Conservation (phyloP, 2,797 vertebrate species). For the Tangara arthus region DNA sequence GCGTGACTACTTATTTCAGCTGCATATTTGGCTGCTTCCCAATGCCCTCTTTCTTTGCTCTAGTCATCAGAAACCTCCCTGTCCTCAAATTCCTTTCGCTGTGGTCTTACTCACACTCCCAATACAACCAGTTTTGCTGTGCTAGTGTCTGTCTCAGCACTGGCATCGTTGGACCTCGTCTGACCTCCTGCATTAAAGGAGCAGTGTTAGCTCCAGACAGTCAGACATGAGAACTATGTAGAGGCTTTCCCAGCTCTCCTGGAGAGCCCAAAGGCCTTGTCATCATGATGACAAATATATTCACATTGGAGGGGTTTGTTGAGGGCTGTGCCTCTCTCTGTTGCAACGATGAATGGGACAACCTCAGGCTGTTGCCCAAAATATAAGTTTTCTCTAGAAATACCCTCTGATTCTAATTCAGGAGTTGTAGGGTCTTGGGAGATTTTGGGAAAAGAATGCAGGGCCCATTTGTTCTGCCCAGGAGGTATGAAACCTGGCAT, state of each 20-base stretch:
- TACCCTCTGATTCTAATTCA: not conserved
- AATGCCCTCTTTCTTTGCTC: conserved; percentile 13
- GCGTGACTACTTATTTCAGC: conserved; percentile 31
- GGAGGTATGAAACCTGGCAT: not conserved
- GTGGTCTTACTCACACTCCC: conserved; percentile 40
- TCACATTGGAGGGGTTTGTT: not conserved
- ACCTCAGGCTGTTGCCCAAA: not conserved
- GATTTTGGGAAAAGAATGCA: not conserved
- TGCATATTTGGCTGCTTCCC: conserved; percentile 42
- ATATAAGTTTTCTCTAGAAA: not conserved
- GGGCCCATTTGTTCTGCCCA: not conserved
- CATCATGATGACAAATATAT: not conserved
- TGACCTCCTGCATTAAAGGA: conserved; percentile 45
- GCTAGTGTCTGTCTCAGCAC: conserved; percentile 44
- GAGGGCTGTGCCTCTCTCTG: not conserved
- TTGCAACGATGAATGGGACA: not conserved
- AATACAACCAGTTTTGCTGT: conserved; percentile 34
- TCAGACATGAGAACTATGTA: conserved; percentile 35
- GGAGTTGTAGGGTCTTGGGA: not conserved
- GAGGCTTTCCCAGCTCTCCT: conserved; percentile 2
- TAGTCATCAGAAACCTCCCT: conserved; percentile 47
- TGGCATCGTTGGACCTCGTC: not conserved
- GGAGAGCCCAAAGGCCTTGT: conserved; percentile 21
- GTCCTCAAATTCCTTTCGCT: conserved; percentile 56
- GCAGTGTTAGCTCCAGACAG: conserved; percentile 49